Percentiles rank a stretch among this genome's conserved stretches.
phyloP scores from a whole-genome alignment of 1,140 invertebrate species.

The Wasmannia auropunctata region DNA sequence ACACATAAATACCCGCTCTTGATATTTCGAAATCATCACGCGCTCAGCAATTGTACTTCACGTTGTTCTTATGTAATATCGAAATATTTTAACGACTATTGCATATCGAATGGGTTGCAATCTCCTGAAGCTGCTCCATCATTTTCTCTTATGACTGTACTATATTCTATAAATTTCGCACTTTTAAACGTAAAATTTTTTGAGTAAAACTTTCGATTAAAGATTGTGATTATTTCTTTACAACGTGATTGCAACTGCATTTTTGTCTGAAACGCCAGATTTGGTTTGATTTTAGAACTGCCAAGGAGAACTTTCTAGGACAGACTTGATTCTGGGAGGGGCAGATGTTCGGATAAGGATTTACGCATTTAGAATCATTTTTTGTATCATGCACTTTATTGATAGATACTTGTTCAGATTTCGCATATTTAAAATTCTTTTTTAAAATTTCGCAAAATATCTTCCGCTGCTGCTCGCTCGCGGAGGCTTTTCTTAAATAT shows the following conservation, averaged over 20 bases:
- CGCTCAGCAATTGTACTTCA: neutral
- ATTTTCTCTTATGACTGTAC: neutral
- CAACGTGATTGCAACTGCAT: neutral
- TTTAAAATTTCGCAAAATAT: neutral
- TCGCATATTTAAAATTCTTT: neutral
- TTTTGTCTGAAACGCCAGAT: neutral
- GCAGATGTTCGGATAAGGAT: neutral
- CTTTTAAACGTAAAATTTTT: neutral
- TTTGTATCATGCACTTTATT: neutral
- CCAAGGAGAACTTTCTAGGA: neutral
- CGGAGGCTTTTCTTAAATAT: neutral
- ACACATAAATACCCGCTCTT: neutral
- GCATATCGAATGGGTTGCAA: neutral
- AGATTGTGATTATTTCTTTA: neutral
- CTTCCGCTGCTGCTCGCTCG: neutral
- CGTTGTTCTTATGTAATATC: neutral
- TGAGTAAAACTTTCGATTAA: neutral
- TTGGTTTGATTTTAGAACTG: neutral
- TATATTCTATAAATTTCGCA: neutral
- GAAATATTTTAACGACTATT: neutral
- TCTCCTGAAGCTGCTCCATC: neutral
- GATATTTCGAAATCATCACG: neutral
- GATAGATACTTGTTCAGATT: neutral
- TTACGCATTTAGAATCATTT: neutral
- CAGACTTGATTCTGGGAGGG: neutral